phyloP scores from a whole-genome alignment of 2,888 invertebrate species.

The Tuberolachnus salignus region DNA sequence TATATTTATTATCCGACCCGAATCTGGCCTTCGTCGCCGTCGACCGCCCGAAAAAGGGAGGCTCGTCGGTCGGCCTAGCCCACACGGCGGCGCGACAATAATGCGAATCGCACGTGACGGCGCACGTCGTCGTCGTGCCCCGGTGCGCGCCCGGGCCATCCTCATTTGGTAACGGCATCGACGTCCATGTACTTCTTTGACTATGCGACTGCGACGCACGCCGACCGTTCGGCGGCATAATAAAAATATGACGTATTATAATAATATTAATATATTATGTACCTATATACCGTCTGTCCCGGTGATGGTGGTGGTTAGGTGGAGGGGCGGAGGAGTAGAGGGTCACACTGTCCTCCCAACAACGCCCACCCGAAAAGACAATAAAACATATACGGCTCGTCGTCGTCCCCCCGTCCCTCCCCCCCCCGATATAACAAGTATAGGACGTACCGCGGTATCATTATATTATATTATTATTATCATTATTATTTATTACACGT shows the following conservation, averaged over 20 bases:
- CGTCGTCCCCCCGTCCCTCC: neutral
- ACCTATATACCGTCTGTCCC: too few species aligned
- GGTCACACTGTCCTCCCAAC: conserved; percentile 15
- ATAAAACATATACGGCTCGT: conserved; percentile 23
- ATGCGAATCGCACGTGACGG: conserved; percentile 5
- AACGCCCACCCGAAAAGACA: conserved; percentile 49
- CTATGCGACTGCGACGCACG: neutral
- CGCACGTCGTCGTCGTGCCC: neutral
- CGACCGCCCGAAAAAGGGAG: conserved; percentile 5
- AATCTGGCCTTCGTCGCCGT: neutral
- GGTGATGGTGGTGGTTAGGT: too few species aligned
- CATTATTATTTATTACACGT: neutral
- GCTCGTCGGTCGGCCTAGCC: neutral
- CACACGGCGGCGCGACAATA: neutral
- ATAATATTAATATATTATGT: too few species aligned
- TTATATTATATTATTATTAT: conserved; percentile 17
- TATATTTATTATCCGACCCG: neutral
- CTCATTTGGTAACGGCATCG: conserved; percentile 32
- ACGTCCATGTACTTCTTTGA: conserved; percentile 12
- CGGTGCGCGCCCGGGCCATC: conserved; percentile 1
- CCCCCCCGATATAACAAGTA: too few species aligned
- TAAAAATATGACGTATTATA: neutral
- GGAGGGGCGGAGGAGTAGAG: neutral
- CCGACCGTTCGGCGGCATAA: neutral
- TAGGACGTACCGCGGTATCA: conserved; percentile 3